These are phyloP conservation scores for Pelodiscus sinensis DNA, from an alignment of 2,113 vertebrate species.

Conservation along the genomic window DNA sequence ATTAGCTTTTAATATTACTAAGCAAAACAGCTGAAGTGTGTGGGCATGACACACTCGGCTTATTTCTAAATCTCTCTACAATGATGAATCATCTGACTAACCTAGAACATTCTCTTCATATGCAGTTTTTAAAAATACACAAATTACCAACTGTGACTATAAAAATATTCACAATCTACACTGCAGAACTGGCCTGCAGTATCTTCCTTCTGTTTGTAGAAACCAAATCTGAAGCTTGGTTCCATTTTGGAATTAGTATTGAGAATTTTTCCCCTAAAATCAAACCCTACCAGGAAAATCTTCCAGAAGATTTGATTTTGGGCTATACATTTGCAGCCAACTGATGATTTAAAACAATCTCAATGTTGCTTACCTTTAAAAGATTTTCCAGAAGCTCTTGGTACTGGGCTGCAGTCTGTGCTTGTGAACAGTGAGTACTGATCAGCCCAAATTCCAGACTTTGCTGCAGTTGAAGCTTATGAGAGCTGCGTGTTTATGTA, in stretches of 20 bases:
- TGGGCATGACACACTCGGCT: not conserved
- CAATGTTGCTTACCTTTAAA: conserved; percentile 59
- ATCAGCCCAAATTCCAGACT: not conserved
- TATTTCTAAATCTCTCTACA: not conserved
- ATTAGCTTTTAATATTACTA: not conserved
- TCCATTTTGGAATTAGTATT: not conserved
- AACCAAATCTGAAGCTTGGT: not conserved
- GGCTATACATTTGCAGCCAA: not conserved
- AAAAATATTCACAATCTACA: not conserved
- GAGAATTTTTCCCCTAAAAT: not conserved
- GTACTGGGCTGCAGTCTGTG: conserved; percentile 1
- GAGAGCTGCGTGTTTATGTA: conserved; percentile 45
- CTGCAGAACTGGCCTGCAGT: not conserved
- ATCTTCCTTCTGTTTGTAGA: not conserved
- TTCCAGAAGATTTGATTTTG: not conserved
- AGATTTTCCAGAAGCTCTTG: conserved; percentile 3
- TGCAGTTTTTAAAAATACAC: not conserved
- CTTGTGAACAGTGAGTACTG: not conserved
- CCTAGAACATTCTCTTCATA: not conserved
- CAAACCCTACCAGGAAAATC: not conserved
- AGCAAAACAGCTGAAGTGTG: not conserved
- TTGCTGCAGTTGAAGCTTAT: not conserved
- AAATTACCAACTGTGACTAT: not conserved
- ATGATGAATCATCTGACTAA: not conserved
- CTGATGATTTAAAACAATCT: not conserved